Percentiles rank a stretch among this genome's conserved stretches.
Evolutionary conservation across 2,888 invertebrate species (phyloP).

Genomic region (Chrysolina oricalcia): DNA sequence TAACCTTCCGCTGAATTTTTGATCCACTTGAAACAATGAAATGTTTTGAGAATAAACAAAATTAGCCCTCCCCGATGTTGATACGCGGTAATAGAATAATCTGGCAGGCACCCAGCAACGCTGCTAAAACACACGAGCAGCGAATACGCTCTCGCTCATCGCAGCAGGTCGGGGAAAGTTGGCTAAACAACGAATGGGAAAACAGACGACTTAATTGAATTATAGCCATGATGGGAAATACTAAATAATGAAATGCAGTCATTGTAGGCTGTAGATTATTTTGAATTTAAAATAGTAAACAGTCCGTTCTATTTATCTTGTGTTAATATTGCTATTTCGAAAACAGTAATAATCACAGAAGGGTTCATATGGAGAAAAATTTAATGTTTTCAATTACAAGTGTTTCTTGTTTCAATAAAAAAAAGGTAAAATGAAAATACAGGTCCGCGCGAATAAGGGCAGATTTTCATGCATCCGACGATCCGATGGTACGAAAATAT

Average conservation of each 20-base stretch:
- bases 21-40: slow-evolving; percentile 80
- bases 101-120: slow-evolving; percentile 72
- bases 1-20: slow-evolving; percentile 80
- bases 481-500: no score
- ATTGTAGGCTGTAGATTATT: slow-evolving; percentile 64
- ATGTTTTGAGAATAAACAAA: slow-evolving; percentile 82
- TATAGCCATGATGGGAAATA: slow-evolving; percentile 59
- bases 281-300: slow-evolving; percentile 41
- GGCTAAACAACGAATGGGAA: slow-evolving; percentile 62
- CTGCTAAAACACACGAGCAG: slow-evolving; percentile 56
- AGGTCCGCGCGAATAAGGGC: no score
- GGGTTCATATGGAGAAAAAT: no score
- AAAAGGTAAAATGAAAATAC: no score
- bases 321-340: no score
- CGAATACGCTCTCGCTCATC: slow-evolving; percentile 49
- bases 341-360: no score
- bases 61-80: slow-evolving; percentile 77
- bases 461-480: no score
- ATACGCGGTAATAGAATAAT: slow-evolving; percentile 83
- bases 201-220: slow-evolving; percentile 65
- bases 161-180: slow-evolving; percentile 41
- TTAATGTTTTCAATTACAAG: no score
- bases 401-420: no score
- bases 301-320: no score
- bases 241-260: slow-evolving; percentile 62